A percentile compares a stretch with the other conserved stretches of the same genome.
Conservation (phyloP, 2,797 vertebrate genomes). For the Lacerta bilineata region DNA sequence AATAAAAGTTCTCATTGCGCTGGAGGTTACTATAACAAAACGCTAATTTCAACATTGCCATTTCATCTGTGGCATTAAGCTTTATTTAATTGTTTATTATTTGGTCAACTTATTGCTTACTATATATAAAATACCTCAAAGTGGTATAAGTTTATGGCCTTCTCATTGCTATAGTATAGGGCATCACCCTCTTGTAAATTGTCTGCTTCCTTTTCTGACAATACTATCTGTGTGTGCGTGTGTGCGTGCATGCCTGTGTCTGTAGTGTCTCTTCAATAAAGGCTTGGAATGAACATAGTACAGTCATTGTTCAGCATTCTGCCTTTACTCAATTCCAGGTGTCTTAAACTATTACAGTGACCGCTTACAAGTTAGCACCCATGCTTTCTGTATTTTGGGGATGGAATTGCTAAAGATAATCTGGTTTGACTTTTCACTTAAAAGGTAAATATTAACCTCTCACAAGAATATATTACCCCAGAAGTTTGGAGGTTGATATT, state of each 20-base stretch:
- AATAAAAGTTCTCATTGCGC: neutral
- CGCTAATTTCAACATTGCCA: neutral
- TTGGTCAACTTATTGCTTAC: too few species aligned
- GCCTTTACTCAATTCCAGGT: slow-evolving; percentile 24
- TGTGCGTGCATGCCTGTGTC: too few species aligned
- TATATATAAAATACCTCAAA: too few species aligned
- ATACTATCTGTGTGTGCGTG: fast-evolving
- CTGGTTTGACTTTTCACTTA: slow-evolving; percentile 66
- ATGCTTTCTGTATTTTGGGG: slow-evolving; percentile 60
- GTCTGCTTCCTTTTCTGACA: neutral
- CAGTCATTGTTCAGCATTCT: neutral
- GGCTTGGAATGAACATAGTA: neutral
- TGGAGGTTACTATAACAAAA: neutral
- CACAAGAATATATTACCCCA: slow-evolving; percentile 42
- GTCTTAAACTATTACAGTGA: fast-evolving
- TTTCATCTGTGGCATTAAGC: neutral
- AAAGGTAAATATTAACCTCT: slow-evolving; percentile 42
- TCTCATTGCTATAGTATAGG: neutral
- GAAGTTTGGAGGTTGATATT: slow-evolving; percentile 50
- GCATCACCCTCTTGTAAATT: too few species aligned
- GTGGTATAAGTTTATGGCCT: neutral
- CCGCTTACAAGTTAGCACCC: slow-evolving; percentile 45
- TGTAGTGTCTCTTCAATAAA: neutral
- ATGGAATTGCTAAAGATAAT: slow-evolving; percentile 68
- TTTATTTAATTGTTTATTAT: neutral